These are phyloP conservation scores for Xenentodon cancila DNA, from an alignment of 2,797 vertebrate species.

Conservation along the genomic window DNA sequence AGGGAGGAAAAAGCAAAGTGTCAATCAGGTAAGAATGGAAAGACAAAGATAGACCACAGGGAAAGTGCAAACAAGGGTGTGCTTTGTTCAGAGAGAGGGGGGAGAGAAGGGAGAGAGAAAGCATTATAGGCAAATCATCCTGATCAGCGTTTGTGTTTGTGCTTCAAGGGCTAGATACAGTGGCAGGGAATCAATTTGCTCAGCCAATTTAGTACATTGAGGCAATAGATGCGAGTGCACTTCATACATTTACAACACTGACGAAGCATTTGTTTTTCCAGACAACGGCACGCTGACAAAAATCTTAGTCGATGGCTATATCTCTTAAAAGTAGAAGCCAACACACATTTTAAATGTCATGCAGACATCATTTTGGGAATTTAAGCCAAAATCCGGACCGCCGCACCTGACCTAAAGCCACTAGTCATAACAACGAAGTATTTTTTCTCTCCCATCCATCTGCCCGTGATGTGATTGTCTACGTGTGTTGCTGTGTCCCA, in stretches of 20 bases:
- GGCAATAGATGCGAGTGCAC: conserved; percentile 50
- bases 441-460: conserved; percentile 28
- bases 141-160: conserved; percentile 69
- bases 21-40: conserved; percentile 64
- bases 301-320: conserved; percentile 20
- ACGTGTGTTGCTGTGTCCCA: conserved; percentile 6
- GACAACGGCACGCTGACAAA: conserved; percentile 29
- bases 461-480: conserved; percentile 1
- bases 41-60: conserved; percentile 53
- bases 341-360: too few species aligned
- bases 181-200: conserved; percentile 61
- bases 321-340: conserved; percentile 24
- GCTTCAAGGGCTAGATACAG: conserved; percentile 51
- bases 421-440: conserved; percentile 17
- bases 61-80: conserved; percentile 34
- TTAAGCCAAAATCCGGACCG: conserved; percentile 35
- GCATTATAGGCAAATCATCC: conserved; percentile 78
- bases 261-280: conserved; percentile 37
- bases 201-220: conserved; percentile 58
- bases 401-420: conserved; percentile 11
- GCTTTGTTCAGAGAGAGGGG: conserved; percentile 18
- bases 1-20: conserved; percentile 75
- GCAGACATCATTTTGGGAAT: conserved; percentile 29
- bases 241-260: conserved; percentile 53
- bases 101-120: conserved; percentile 12